phyloP scores from a whole-genome alignment of 2,797 vertebrate species.

The Falco peregrinus region DNA sequence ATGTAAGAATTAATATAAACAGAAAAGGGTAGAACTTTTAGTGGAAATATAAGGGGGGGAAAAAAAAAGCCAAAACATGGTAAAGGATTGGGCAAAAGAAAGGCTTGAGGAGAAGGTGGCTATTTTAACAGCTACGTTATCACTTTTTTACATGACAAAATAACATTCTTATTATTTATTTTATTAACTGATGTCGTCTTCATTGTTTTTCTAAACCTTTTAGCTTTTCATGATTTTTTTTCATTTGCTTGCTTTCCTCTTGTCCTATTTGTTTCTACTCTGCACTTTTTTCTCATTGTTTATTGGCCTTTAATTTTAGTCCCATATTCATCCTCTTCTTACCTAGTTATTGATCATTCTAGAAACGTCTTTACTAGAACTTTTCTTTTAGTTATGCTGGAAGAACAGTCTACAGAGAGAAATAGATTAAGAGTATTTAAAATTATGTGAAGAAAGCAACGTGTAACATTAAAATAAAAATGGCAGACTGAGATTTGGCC shows the following conservation, averaged over 20 bases:
- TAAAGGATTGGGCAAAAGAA: neutral
- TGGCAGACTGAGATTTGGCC: neutral
- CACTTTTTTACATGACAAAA: neutral
- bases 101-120: accelerated
- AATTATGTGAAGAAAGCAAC: neutral
- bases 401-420: neutral
- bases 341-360: neutral
- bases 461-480: neutral
- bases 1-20: neutral
- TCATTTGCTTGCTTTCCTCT: neutral
- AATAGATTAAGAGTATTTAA: neutral
- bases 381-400: neutral
- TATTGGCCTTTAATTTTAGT: neutral
- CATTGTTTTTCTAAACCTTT: neutral
- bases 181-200: neutral
- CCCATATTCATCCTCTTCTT: neutral
- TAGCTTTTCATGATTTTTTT: neutral
- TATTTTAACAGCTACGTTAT: neutral
- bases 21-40: neutral
- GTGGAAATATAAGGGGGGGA: neutral
- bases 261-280: neutral
- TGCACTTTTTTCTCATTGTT: neutral
- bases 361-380: neutral
- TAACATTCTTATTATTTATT: neutral
- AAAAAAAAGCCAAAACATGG: neutral